Base-by-base conservation (phyloP, 2,113 vertebrate species). In the Baryphthengus martii region DNA sequence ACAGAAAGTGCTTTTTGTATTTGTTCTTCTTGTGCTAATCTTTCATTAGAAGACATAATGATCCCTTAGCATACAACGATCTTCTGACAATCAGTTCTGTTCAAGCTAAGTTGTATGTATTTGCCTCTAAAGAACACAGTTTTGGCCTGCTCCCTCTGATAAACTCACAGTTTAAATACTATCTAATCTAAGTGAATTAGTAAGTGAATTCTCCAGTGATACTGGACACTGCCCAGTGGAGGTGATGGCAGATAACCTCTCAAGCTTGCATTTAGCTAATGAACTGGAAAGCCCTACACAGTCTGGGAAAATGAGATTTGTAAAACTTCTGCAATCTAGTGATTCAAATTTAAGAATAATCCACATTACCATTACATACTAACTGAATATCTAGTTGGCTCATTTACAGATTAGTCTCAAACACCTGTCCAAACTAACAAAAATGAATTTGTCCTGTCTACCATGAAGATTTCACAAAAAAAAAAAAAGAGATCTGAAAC, bases 121-220 rank as follows among this genome's bases (percentile, higher is more conserved):
- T 56, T 91, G 17, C 25, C 37, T 88, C 44, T 70, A 76, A 47
- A 71, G 33, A 90, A 13, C 44, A 89, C 2, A 44, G 10, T 79
- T 68, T 76, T 59, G 49, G 9, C 25, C 19, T 73, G 10, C 14
- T 88, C 12, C 25, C 12, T 65, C 49, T 80, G 75, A 65, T 73
- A 96, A 94, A 85, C 21, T 39, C 40, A n/a, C 28, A 58, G 35
- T 63, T 86, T 31, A 90, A 93, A 37, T 63, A 47, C 33, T 80
- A 70, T 88, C 79, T 88, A 93, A 83, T 90, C 79, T 83, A 80
- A 58, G 65, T 25, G 45, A 93, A 73, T 93, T 92, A 92, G 53
- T 82, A 61, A 59, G 49, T 88, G 67, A 88, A 88, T 84, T 94
- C 50, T 92, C 19, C 68, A 50, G 20, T 90, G 63, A 94, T 86